Percentiles rank a stretch among this genome's conserved stretches.
These are phyloP conservation scores for Odontesthes bonariensis DNA, from an alignment of 2,113 vertebrate genomes.

Conservation along the genomic window DNA sequence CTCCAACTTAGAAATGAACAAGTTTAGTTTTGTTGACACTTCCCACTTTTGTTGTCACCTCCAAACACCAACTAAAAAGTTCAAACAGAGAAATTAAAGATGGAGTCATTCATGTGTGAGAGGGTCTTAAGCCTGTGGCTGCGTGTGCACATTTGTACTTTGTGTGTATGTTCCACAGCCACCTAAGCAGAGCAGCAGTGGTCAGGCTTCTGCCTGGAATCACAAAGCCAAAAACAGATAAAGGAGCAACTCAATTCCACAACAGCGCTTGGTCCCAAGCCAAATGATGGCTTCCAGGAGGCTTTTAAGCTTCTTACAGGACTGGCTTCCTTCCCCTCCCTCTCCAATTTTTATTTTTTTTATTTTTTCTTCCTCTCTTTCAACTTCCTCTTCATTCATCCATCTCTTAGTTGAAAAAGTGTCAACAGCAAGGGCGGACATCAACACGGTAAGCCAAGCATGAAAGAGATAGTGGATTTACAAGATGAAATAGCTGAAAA, in stretches of 20 bases:
- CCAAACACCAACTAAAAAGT: conserved; percentile 61
- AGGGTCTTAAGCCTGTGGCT: conserved; percentile 62
- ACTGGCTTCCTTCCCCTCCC: conserved; percentile 58
- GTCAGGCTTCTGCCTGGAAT: conserved; percentile 74
- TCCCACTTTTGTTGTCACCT: conserved; percentile 35
- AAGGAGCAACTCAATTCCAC: conserved; percentile 80
- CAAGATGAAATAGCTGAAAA: conserved; percentile 58
- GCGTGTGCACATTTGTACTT: conserved; percentile 51
- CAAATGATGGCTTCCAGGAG: conserved; percentile 78
- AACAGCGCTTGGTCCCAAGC: conserved; percentile 65
- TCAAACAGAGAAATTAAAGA: conserved; percentile 74
- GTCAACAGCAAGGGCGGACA: conserved; percentile 45
- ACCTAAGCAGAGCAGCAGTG: conserved; percentile 70
- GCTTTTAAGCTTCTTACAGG: conserved; percentile 82
- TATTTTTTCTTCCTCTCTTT: conserved; percentile 12
- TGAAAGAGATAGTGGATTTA: conserved; percentile 66
- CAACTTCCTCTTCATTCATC: conserved; percentile 35
- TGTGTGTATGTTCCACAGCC: conserved; percentile 56
- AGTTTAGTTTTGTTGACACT: conserved; percentile 23
- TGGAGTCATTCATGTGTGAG: conserved; percentile 69
- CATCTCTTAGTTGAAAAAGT: conserved; percentile 50
- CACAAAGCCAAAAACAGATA: conserved; percentile 75
- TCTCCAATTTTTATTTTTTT: conserved; percentile 38
- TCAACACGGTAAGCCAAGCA: conserved; percentile 63
- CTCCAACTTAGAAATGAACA: conserved; percentile 35